These are phyloP conservation scores for Camelus bactrianus DNA, from an alignment of 2,113 vertebrate species.

Conservation along the genomic window DNA sequence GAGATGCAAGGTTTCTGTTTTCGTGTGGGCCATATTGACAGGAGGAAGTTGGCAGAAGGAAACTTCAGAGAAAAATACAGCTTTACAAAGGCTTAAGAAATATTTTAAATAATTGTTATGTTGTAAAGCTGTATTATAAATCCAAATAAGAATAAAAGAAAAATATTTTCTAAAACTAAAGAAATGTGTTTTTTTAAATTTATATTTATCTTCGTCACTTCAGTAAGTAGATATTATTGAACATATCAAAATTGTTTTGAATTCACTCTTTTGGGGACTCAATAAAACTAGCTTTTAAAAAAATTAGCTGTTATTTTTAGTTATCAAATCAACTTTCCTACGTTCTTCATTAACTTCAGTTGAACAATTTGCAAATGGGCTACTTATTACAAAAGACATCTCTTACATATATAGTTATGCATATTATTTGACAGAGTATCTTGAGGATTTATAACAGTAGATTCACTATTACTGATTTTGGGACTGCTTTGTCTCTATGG, in stretches of 20 bases:
- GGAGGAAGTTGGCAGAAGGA: neutral
- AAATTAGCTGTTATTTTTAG: slow-evolving; percentile 2
- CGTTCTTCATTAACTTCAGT: neutral
- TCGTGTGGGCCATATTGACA: neutral
- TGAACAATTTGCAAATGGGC: neutral
- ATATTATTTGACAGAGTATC: neutral
- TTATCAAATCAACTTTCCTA: neutral
- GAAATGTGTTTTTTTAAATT: neutral
- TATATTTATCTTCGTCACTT: neutral
- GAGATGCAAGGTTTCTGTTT: neutral
- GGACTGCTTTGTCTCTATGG: neutral
- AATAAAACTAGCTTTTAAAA: neutral
- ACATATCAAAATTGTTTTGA: neutral
- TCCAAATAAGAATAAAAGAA: slow-evolving; percentile 8
- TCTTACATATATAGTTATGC: neutral
- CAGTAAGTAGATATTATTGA: neutral
- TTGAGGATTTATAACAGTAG: neutral
- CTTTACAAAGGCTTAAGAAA: neutral
- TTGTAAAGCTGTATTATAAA: neutral
- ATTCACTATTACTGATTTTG: slow-evolving; percentile 13
- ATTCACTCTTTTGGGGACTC: neutral
- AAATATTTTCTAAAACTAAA: slow-evolving; percentile 21
- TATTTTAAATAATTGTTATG: slow-evolving; percentile 14
- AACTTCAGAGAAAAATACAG: neutral
- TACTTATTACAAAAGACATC: neutral